Percentiles rank a stretch among this genome's conserved stretches.
phyloP scores from a whole-genome alignment of 2,888 invertebrate species.

The Parochlus steinenii region DNA sequence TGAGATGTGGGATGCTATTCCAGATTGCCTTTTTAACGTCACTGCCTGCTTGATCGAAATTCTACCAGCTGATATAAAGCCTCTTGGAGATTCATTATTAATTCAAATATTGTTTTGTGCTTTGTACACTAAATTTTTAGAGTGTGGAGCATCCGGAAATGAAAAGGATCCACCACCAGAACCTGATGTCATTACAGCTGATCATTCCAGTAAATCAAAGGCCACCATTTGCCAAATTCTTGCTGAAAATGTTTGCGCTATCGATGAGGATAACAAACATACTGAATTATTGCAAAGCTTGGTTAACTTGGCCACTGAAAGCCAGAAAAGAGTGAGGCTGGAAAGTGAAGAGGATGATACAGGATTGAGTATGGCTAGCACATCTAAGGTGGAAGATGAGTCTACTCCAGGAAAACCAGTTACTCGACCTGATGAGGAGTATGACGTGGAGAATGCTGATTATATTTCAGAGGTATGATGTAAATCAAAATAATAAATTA shows the following conservation, averaged over 20 bases:
- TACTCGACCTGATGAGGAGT: slow-evolving; percentile 25
- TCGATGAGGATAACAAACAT: slow-evolving; percentile 66
- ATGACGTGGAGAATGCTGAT: slow-evolving; percentile 31
- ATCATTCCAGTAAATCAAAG: slow-evolving; percentile 21
- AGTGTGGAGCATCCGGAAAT: slow-evolving; percentile 32
- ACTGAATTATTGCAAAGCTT: slow-evolving; percentile 54
- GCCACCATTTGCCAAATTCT: slow-evolving; percentile 49
- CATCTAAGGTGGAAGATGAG: slow-evolving; percentile 25
- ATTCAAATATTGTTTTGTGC: slow-evolving; percentile 54
- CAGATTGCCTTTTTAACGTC: slow-evolving; percentile 39
- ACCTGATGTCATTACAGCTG: slow-evolving; percentile 18
- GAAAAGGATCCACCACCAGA: neutral
- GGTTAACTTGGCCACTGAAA: slow-evolving; percentile 36
- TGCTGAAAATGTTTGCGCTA: slow-evolving; percentile 60
- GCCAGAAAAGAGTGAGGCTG: slow-evolving; percentile 32
- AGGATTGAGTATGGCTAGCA: slow-evolving; percentile 23
- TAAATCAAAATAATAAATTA: too few species aligned
- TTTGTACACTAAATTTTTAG: slow-evolving; percentile 46
- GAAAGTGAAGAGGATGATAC: slow-evolving; percentile 20
- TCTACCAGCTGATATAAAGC: slow-evolving; percentile 50
- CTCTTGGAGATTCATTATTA: slow-evolving; percentile 49
- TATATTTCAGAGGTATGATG: slow-evolving; percentile 35
- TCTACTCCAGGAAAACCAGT: slow-evolving; percentile 17
- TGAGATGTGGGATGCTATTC: slow-evolving; percentile 50
- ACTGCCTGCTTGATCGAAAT: slow-evolving; percentile 45